A percentile compares a stretch with the other conserved stretches of the same genome.
Evolutionary conservation across 2,113 vertebrate species (phyloP).

Genomic region (Bos indicus): DNA sequence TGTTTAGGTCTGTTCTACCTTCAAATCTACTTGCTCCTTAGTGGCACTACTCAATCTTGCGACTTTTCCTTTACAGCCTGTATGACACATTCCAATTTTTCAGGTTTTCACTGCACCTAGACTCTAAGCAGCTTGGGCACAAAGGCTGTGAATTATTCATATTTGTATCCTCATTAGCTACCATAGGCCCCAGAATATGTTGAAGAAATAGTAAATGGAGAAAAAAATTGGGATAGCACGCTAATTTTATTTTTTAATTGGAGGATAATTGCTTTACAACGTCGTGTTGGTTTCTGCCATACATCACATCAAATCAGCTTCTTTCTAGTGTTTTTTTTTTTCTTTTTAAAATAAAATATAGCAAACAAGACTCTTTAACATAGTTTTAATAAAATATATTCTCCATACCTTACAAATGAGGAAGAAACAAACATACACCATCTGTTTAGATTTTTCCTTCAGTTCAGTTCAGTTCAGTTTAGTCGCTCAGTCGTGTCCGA

Average conservation of each 20-base stretch:
- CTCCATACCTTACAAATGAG: neutral
- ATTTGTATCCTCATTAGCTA: neutral
- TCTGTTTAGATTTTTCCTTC: neutral
- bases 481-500: accelerated
- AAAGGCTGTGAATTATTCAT: neutral
- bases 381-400: neutral
- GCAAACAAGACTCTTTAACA: neutral
- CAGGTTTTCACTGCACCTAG: neutral
- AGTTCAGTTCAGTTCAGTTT: neutral
- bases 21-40: neutral
- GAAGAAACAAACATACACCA: neutral
- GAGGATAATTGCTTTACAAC: neutral
- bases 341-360: neutral
- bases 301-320: neutral
- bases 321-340: neutral
- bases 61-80: neutral
- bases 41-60: accelerated
- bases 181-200: neutral
- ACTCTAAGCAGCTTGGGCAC: neutral
- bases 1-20: neutral
- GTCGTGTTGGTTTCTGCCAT: neutral
- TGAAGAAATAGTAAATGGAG: neutral
- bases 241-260: neutral
- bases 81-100: neutral
- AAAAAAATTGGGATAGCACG: neutral